phyloP scores from a whole-genome alignment of 2,888 invertebrate species.

The Andrena marginata region DNA sequence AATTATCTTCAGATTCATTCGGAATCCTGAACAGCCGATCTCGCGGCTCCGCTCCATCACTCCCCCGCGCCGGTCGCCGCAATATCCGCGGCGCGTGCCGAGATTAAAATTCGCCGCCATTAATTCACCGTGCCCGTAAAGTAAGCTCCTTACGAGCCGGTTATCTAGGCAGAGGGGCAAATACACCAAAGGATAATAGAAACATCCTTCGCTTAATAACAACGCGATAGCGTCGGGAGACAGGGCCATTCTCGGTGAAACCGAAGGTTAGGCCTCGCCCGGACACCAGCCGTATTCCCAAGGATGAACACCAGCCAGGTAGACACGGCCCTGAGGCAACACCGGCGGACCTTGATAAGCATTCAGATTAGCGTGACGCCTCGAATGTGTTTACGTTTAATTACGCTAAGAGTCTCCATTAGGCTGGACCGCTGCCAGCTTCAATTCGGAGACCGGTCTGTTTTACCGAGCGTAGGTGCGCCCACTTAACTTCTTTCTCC shows the following conservation, averaged over 20 bases:
- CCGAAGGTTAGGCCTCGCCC: conserved; percentile 48
- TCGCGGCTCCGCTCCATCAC: neutral
- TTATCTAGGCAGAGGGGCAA: conserved; percentile 43
- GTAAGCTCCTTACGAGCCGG: conserved; percentile 58
- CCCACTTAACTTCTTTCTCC: conserved; percentile 79
- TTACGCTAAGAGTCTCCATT: conserved; percentile 85
- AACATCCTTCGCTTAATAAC: conserved; percentile 63
- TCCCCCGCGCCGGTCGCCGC: neutral
- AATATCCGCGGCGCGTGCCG: neutral
- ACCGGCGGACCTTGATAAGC: conserved; percentile 83
- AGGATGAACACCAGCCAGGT: conserved; percentile 77
- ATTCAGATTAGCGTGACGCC: conserved; percentile 84
- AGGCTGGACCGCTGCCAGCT: conserved; percentile 84
- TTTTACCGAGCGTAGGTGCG: conserved; percentile 81
- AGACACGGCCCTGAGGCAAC: conserved; percentile 80
- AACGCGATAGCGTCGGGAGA: conserved; percentile 43
- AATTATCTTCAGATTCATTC: conserved; percentile 16
- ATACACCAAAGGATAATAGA: conserved; percentile 63
- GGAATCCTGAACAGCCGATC: conserved; percentile 26
- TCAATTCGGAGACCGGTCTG: conserved; percentile 77
- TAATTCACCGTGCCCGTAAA: conserved; percentile 38
- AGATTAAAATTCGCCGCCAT: conserved; percentile 41
- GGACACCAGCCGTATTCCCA: conserved; percentile 59
- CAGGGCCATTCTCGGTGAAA: conserved; percentile 56
- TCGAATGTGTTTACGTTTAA: conserved; percentile 85